Evolutionary conservation across 2,113 vertebrate species (phyloP).

Genomic region (Phocoena phocoena): DNA sequence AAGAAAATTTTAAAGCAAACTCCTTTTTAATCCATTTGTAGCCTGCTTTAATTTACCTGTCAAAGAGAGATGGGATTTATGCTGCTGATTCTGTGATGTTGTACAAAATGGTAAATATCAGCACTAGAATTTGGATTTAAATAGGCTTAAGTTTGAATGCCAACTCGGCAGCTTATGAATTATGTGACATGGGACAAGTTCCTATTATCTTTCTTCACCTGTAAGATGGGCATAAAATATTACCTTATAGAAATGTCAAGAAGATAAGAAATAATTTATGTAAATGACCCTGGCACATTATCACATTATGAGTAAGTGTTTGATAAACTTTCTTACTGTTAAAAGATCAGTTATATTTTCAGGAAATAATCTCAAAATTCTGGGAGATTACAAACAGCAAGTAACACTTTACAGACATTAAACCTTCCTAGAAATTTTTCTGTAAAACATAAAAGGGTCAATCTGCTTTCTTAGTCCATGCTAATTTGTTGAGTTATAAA

Average conservation of each 20-base stretch:
- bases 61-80: background rate
- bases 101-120: background rate
- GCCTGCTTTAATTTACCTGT: background rate
- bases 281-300: background rate
- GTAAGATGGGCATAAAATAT: background rate
- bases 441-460: background rate
- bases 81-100: background rate
- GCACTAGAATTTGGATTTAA: background rate
- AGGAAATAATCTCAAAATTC: constrained; percentile 3
- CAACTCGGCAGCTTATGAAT: background rate
- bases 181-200: background rate
- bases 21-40: background rate
- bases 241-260: background rate
- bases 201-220: background rate
- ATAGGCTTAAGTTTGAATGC: background rate
- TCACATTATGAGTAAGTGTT: background rate
- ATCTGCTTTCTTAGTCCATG: background rate
- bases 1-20: background rate
- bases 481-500: background rate
- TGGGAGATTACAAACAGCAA: background rate
- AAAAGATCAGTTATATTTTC: background rate
- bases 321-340: background rate
- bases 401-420: background rate
- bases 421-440: background rate
- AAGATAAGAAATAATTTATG: background rate